Evolutionary conservation across 2,113 vertebrate genomes (phyloP), one percentile per base, ranked within the genome.

Genomic region (Anguilla rostrata): DNA sequence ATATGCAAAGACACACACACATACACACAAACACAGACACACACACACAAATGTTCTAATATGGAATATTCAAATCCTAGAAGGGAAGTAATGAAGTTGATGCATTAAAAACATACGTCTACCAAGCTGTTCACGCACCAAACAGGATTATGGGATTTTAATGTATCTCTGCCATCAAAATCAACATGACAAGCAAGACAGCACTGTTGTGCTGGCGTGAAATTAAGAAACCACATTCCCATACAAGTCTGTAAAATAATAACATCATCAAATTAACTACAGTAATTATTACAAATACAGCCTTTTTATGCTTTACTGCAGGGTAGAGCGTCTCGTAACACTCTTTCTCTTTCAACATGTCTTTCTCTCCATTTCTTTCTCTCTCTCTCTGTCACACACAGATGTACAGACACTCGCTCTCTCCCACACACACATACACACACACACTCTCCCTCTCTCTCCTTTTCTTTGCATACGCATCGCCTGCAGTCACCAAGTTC

Each of bases 391-490:
- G 87, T 78, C 91, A 53, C 49, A 53, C 49, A 34, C 49, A 46
- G 5, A 46, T 46, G 1, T 53, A 53, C 49, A 53, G 49, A 53
- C 49, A 53, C 49, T 53, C 43, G 43, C 43, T 46, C 43, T 6
- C 9, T 53, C 49, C 12, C 49, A 53, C 49, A 53, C 12, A 14
- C 12, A 53, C 49, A 53, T 9, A 53, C 49, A 14, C 49, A 11
- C 57, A 41, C 53, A 93, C 39, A 85, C 86, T 63, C 93, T 87
- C 53, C 83, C 91, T 89, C 89, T 92, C 90, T 87, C 88, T 78
- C 91, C 86, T 92, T 95, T 93, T 94, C 91, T 94, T 92, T 95
- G 95, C 94, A 94, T 95, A 96, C 96, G 95, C 92, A 94, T 85
- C 63, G 92, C 94, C 92, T 94, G 90, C 90, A 91, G 93, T 95